Percentiles rank a stretch among this genome's conserved stretches.
phyloP scores from a whole-genome alignment of 2,113 vertebrate species.

The Chitala chitala region DNA sequence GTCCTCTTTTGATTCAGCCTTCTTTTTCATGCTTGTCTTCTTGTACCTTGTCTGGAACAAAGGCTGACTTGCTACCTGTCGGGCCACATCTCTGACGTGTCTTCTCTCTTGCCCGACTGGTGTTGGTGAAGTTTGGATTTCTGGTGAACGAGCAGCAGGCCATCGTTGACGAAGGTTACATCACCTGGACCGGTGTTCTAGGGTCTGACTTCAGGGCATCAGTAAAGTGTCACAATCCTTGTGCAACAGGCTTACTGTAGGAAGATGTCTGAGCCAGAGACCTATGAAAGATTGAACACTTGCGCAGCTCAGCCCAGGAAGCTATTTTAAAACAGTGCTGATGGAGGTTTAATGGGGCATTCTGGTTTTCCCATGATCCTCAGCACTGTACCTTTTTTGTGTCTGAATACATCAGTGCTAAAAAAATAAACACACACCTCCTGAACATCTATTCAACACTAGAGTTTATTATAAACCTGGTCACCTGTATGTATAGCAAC shows the following conservation, averaged over 20 bases:
- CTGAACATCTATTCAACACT: constrained; percentile 14
- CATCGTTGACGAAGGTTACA: no score
- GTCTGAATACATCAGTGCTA: not conserved
- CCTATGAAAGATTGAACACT: no score
- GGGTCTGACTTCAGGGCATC: no score
- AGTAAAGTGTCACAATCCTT: no score
- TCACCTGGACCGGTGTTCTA: no score
- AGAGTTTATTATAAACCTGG: constrained; percentile 28
- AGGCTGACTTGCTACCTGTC: not conserved
- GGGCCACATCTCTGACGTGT: no score
- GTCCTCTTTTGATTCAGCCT: not conserved
- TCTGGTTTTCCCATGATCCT: not conserved
- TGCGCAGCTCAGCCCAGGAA: not conserved
- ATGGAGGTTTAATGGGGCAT: not conserved
- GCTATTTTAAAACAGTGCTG: no score
- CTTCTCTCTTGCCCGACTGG: no score
- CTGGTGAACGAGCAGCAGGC: no score
- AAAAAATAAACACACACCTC: not conserved
- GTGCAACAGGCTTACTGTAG: no score
- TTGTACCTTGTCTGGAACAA: not conserved
- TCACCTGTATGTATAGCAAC: constrained; percentile 20
- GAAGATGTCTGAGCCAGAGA: no score
- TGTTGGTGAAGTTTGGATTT: no score
- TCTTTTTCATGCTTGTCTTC: not conserved
- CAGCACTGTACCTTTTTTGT: not conserved